These are phyloP conservation scores for Siderastrea radians DNA, from an alignment of 92 coral and sea anemone genomes.

Conservation along the genomic window DNA sequence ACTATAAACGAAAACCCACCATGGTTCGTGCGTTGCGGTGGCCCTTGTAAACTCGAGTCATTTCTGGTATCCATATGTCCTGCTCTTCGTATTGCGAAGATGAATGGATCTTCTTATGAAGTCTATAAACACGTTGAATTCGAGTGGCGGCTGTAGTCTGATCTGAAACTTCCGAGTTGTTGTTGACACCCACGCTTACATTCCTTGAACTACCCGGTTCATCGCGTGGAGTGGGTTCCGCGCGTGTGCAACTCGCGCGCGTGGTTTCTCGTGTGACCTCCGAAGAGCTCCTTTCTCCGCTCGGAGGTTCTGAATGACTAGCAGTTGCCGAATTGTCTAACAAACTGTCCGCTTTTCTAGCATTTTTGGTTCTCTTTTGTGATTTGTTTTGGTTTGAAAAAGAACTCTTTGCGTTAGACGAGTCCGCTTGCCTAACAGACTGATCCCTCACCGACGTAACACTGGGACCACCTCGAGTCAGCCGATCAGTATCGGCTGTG, in stretches of 20 bases:
- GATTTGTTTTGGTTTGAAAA: not conserved
- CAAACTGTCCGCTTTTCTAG: conserved; percentile 24
- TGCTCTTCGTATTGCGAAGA: conserved; percentile 10
- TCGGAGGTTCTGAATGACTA: not conserved
- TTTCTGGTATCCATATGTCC: conserved; percentile 81
- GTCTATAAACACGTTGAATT: conserved; percentile 93
- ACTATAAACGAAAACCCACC: conserved; percentile 62
- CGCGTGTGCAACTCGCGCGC: conserved; percentile 34
- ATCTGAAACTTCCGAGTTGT: conserved; percentile 15
- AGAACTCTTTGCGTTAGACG: not conserved
- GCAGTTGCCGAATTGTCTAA: conserved; percentile 9
- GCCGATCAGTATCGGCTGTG: not conserved
- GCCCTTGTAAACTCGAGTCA: conserved; percentile 88
- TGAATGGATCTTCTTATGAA: conserved; percentile 70
- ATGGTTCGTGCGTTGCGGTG: conserved; percentile 99
- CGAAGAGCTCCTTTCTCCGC: not conserved
- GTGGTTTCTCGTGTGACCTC: conserved; percentile 26
- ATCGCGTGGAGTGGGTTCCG: conserved; percentile 35
- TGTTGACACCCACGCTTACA: not conserved
- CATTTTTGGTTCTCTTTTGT: conserved; percentile 33
- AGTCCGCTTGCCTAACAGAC: not conserved
- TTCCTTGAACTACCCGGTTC: conserved; percentile 13
- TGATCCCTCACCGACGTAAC: not conserved
- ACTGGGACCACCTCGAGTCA: conserved; percentile 19
- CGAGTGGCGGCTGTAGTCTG: conserved; percentile 87